Evolutionary conservation across 2,113 vertebrate species (phyloP), one percentile per base, ranked within the genome.

Genomic region (Cebidichthys violaceus): DNA sequence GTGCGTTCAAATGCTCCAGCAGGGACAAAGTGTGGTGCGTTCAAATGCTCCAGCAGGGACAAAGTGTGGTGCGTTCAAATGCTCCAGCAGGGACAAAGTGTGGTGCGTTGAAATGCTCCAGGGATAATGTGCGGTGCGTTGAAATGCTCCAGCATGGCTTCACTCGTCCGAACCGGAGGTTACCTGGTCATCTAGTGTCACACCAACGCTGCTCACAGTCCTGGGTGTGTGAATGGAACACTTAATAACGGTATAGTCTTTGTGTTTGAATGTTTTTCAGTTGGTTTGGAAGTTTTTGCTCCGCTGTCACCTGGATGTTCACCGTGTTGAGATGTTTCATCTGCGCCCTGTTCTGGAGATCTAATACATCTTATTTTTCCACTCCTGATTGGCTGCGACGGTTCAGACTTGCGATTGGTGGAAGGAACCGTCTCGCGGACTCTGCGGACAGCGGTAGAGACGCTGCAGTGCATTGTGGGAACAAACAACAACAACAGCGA

Each of bases 391-490:
- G 77, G 68, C 35, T 31, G 77, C 1, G 9, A 1, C 7, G 14
- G 2, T 15, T 9, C 55, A 1, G 70, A 45, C 74, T 75, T 31
- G 22, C 62, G 86, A 81, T 82, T 85, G 88, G 75, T 15, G 33
- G 78, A 62, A 33, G 8, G 9, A n/a, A 73, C 68, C 31, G 79
- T 77, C 80, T 52, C 64, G 45, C 57, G 31, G 57, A n/a, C 54
- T 52, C 68, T 75, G 43, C 15, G 43, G 43, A 24, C 77, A 33
- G 62, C 1, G 2, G 64, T n/a, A 66, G 69, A 69, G 6, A 17
- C 55, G 0, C 24, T 24, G 76, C 4, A 54, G 31, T 64, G 78
- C 47, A n/a, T 82, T 84, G 71, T 60, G 86, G 85, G 81, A 79
- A 47, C 75, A 74, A 79, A 76, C 79, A 77, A 72, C 50, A 77